These are phyloP conservation scores for Apteryx mantelli DNA, from an alignment of 2,113 vertebrate species.

Conservation along the genomic window DNA sequence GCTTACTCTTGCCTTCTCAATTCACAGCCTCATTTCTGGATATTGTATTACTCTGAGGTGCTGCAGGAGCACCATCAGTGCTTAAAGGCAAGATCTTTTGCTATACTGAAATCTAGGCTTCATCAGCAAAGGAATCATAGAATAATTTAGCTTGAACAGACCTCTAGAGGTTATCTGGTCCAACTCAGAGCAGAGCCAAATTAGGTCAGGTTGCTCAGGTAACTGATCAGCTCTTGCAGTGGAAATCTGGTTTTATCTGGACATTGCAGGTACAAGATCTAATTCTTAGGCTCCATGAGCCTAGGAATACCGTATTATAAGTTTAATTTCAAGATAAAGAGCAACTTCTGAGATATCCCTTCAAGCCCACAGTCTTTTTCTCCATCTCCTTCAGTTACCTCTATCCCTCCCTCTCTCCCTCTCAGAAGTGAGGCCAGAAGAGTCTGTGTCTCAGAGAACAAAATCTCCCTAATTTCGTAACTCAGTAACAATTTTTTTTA, in stretches of 20 bases:
- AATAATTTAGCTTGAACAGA: not conserved
- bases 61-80: accelerated
- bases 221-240: not conserved
- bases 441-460: not conserved
- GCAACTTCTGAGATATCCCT: not conserved
- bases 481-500: not conserved
- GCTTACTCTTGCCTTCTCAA: not conserved
- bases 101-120: not conserved
- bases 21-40: not conserved
- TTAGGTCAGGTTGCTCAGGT: not conserved
- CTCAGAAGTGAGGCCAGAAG: not conserved
- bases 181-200: not conserved
- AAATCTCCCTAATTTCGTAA: not conserved
- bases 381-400: not conserved
- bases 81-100: not conserved
- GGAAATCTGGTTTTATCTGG: not conserved
- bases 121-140: not conserved
- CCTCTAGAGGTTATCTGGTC: not conserved
- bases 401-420: not conserved
- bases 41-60: accelerated
- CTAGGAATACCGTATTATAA: not conserved
- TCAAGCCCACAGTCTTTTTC: not conserved
- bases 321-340: not conserved
- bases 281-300: not conserved
- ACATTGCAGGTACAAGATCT: not conserved